Percentiles rank a stretch among this genome's conserved stretches.
Conservation (phyloP, 2,113 vertebrate genomes). For the Syrrhaptes paradoxus region DNA sequence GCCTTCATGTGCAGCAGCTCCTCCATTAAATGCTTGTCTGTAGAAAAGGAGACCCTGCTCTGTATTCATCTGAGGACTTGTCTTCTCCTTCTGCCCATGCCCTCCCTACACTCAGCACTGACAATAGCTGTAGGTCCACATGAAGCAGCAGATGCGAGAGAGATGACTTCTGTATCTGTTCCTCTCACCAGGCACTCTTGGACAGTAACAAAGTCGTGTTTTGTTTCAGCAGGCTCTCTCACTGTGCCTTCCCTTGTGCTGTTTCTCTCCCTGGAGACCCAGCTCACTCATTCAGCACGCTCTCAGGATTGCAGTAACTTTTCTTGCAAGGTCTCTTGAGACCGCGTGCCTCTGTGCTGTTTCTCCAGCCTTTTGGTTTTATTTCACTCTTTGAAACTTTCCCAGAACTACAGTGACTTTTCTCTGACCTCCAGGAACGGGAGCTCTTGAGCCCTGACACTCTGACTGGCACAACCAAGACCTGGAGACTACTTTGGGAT, state of each 20-base stretch:
- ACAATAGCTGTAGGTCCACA: not conserved
- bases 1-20: not conserved
- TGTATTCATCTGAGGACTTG: not conserved
- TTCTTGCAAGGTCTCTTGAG: conserved; percentile 25
- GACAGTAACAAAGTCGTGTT: not conserved
- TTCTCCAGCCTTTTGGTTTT: conserved; percentile 54
- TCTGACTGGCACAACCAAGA: conserved; percentile 53
- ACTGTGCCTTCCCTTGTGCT: not conserved
- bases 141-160: not conserved
- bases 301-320: conserved; percentile 42
- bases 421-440: conserved; percentile 31
- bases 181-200: not conserved
- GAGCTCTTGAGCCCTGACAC: conserved; percentile 41
- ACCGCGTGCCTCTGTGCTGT: not conserved
- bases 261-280: not conserved
- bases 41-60: not conserved
- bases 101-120: not conserved
- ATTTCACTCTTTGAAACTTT: conserved; percentile 62
- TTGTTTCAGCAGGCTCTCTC: not conserved
- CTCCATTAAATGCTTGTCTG: not conserved
- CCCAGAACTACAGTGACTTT: conserved; percentile 51
- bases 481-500: conserved; percentile 56
- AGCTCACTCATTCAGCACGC: not conserved
- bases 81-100: not conserved
- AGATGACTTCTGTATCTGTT: not conserved